Evolutionary conservation across 2,888 invertebrate species (phyloP).

Genomic region (Operophtera brumata): DNA sequence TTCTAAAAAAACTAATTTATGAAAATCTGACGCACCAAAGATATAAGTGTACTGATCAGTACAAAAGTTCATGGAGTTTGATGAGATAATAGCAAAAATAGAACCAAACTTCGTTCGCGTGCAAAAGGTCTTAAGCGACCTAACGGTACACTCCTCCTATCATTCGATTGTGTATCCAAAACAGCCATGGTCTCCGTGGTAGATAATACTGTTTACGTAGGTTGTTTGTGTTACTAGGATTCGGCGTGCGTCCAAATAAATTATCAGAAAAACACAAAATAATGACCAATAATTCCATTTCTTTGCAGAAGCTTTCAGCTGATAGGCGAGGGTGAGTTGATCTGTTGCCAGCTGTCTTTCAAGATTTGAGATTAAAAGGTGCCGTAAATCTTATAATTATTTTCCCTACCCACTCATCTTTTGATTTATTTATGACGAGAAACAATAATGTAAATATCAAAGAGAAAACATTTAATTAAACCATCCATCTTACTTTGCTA

Average conservation of each 20-base stretch:
- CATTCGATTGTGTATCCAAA: conserved; percentile 13
- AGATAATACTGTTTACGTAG: conserved; percentile 20
- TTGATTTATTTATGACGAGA: neutral
- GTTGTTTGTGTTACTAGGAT: conserved; percentile 21
- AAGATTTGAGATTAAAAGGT: conserved; percentile 9
- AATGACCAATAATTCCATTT: conserved; percentile 18
- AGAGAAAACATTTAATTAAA: neutral
- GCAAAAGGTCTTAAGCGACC: too few species aligned
- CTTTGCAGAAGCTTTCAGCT: conserved; percentile 18
- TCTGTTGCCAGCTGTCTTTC: conserved; percentile 15
- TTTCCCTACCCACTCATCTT: neutral
- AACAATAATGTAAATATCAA: neutral
- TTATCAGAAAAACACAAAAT: conserved; percentile 20
- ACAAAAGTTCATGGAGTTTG: too few species aligned
- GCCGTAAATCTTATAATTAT: neutral
- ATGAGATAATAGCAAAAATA: too few species aligned
- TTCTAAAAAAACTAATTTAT: too few species aligned
- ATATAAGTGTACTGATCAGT: too few species aligned
- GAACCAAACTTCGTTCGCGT: too few species aligned
- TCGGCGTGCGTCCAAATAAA: conserved; percentile 24
- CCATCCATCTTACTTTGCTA: neutral
- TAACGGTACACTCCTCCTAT: too few species aligned
- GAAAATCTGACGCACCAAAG: too few species aligned
- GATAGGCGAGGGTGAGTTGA: conserved; percentile 14
- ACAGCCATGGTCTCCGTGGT: conserved; percentile 4